phyloP scores from a whole-genome alignment of 1,140 invertebrate species.

The Copidosoma floridanum region DNA sequence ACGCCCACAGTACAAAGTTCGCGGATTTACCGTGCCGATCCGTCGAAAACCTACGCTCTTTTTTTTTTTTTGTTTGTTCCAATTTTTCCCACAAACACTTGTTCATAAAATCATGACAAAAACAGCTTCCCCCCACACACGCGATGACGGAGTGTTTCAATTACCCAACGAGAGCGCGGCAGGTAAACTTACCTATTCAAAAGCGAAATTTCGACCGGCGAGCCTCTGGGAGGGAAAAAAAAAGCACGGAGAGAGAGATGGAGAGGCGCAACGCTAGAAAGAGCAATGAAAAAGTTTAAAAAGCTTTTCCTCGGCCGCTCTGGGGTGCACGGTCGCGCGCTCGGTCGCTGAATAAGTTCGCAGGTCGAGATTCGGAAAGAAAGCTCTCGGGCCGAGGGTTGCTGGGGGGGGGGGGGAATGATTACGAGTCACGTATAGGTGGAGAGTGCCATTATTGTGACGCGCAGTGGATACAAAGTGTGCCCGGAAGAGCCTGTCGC shows the following conservation, averaged over 20 bases:
- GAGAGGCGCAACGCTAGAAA: background rate
- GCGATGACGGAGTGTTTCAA: constrained; percentile 16
- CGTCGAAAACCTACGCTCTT: too few species aligned
- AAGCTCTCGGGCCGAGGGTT: constrained; percentile 3
- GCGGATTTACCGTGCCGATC: too few species aligned
- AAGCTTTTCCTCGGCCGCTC: constrained; percentile 25
- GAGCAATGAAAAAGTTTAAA: constrained; percentile 24
- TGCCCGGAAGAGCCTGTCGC: constrained; percentile 10
- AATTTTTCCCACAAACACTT: too few species aligned
- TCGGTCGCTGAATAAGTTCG: constrained; percentile 19
- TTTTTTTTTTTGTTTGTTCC: too few species aligned
- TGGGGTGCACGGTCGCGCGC: background rate
- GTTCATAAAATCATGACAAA: too few species aligned
- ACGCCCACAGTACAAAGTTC: too few species aligned
- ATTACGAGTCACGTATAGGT: constrained; percentile 37
- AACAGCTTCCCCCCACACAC: too few species aligned
- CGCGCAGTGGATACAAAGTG: constrained; percentile 25
- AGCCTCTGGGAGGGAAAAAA: too few species aligned
- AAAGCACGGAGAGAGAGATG: background rate
- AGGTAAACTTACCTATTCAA: constrained; percentile 17
- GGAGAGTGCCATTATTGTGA: constrained; percentile 34
- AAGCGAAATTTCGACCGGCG: constrained; percentile 24
- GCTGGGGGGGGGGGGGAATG: constrained; percentile 25
- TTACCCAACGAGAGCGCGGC: constrained; percentile 1
- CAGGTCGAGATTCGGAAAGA: constrained; percentile 24